Conservation (phyloP, 2,113 vertebrate genomes). For the Cyanoderma ruficeps region DNA sequence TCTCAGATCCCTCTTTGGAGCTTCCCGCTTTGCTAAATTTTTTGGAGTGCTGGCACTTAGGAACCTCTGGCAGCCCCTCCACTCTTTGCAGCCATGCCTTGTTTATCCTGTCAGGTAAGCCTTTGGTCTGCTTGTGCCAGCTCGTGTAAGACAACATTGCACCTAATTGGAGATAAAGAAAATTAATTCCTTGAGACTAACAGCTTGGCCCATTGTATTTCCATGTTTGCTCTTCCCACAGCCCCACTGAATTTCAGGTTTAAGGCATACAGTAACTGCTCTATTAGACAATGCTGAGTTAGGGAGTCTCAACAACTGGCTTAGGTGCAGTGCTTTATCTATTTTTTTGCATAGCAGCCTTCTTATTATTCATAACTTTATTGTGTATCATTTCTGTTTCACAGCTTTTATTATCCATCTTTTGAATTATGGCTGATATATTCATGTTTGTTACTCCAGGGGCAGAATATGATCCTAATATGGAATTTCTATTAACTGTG, state of each 20-base stretch:
- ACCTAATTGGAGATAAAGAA: not conserved
- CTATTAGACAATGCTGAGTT: not conserved
- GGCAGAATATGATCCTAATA: not conserved
- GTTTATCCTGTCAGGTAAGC: not conserved
- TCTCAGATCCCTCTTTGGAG: not conserved
- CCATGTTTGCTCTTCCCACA: not conserved
- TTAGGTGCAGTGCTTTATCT: not conserved
- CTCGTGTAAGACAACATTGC: not conserved
- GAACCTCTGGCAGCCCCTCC: not conserved
- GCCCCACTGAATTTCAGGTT: not conserved
- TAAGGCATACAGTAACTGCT: not conserved
- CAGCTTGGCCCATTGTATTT: not conserved
- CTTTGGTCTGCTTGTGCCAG: not conserved
- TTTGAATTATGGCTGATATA: not conserved
- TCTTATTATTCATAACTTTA: not conserved
- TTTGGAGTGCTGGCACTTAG: not conserved
- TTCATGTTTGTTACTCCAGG: not conserved
- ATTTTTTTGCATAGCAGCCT: not conserved
- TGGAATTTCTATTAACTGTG: not conserved
- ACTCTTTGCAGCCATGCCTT: not conserved
- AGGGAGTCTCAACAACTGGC: not conserved
- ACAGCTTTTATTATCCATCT: not conserved
- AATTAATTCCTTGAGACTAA: not conserved
- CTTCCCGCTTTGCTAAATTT: not conserved
- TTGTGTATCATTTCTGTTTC: not conserved